Evolutionary conservation across 2,797 vertebrate genomes (phyloP).

Genomic region (Lutjanus argentimaculatus): DNA sequence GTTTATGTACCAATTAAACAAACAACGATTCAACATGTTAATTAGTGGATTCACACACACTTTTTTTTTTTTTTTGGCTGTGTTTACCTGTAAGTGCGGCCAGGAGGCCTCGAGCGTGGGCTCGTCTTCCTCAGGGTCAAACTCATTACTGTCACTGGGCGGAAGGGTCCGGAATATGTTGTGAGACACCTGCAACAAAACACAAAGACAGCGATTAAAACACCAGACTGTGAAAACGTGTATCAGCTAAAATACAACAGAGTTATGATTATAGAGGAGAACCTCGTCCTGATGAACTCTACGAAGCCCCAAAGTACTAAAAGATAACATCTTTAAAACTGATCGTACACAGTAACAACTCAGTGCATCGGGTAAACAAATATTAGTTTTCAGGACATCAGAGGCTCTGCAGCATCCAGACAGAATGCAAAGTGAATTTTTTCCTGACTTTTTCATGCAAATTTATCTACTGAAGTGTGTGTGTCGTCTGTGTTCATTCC

Average conservation of each 20-base stretch:
- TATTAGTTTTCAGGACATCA: not conserved
- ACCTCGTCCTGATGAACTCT: too few relatives aligned
- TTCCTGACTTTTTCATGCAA: not conserved
- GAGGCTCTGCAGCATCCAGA: not conserved
- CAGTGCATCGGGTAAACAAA: not conserved
- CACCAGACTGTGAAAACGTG: not conserved
- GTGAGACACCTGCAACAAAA: conserved; percentile 93
- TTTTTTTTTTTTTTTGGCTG: accelerated
- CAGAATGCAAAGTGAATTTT: too few relatives aligned
- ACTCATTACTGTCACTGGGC: conserved; percentile 98
- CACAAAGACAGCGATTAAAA: not conserved
- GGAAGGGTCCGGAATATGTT: conserved; percentile 99
- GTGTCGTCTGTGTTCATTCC: not conserved
- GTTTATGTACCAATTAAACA: not conserved
- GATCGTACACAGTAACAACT: not conserved
- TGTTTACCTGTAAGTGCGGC: conserved; percentile 96
- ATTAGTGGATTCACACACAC: not conserved
- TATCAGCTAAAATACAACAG: too few relatives aligned
- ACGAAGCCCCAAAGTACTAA: too few relatives aligned
- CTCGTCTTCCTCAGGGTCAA: conserved; percentile 99
- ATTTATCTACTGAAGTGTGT: not conserved
- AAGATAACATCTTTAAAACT: not conserved
- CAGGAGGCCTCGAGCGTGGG: conserved; percentile 98
- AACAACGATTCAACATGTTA: not conserved
- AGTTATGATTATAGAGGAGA: too few relatives aligned